Conservation (phyloP, 2,113 vertebrate genomes). For the Arenaria interpres region DNA sequence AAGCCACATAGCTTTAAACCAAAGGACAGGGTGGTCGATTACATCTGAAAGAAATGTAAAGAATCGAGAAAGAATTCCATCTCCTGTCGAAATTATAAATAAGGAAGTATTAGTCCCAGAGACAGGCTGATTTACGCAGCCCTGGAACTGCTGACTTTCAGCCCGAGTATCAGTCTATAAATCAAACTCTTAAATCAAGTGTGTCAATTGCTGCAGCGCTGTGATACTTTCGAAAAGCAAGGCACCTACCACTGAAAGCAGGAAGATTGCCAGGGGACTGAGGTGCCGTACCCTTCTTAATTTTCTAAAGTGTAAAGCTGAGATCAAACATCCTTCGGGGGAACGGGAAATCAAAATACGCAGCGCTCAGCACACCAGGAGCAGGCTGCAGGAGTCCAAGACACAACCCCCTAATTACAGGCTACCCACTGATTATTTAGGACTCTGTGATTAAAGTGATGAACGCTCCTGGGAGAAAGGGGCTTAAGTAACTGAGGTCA, state of each 20-base stretch:
- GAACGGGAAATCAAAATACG: conserved; percentile 49
- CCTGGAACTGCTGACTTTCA: conserved; percentile 70
- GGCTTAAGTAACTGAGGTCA: conserved; percentile 68
- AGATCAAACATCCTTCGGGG: conserved; percentile 63
- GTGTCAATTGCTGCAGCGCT: conserved; percentile 38
- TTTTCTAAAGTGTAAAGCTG: conserved; percentile 59
- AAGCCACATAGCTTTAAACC: conserved; percentile 70
- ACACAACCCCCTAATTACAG: conserved; percentile 72
- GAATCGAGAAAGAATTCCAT: conserved; percentile 71
- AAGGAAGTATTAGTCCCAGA: conserved; percentile 69
- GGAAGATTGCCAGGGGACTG: conserved; percentile 40
- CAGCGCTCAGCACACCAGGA: conserved; percentile 51
- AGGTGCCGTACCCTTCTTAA: conserved; percentile 35
- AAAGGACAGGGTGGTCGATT: conserved; percentile 69
- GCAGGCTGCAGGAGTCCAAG: conserved; percentile 61
- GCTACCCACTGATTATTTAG: conserved; percentile 69
- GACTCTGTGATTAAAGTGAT: conserved; percentile 69
- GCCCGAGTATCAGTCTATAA: conserved; percentile 63
- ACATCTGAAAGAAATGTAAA: conserved; percentile 67
- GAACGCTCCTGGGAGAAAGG: conserved; percentile 64
- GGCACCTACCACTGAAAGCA: conserved; percentile 54
- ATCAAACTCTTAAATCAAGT: conserved; percentile 69
- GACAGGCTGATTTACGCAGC: conserved; percentile 67
- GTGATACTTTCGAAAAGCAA: background rate
- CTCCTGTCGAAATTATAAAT: conserved; percentile 65